phyloP scores from a whole-genome alignment of 2,113 vertebrate species.

The Petrocephalus microphthalmus region DNA sequence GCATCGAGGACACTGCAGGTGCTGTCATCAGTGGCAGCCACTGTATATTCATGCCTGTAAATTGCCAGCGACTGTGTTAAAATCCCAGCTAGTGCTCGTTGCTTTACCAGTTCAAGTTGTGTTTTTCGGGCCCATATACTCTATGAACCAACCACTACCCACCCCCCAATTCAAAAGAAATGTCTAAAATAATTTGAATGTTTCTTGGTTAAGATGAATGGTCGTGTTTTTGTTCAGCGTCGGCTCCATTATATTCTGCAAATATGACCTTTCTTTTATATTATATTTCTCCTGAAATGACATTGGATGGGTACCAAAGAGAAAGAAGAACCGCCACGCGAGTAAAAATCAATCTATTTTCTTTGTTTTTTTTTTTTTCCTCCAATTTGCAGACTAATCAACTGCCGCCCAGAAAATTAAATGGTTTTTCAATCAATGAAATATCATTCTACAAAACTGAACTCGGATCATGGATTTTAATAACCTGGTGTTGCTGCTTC shows the following conservation, averaged over 20 bases:
- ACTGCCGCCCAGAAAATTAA: conserved; percentile 12
- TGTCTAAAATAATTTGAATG: background rate
- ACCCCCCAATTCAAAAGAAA: background rate
- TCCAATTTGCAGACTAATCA: conserved; percentile 14
- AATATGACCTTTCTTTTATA: background rate
- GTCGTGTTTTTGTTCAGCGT: background rate
- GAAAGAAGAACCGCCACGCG: background rate
- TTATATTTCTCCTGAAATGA: background rate
- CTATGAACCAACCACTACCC: background rate
- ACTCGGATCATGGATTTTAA: background rate
- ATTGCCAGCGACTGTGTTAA: background rate
- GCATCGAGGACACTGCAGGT: background rate
- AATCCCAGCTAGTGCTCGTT: background rate
- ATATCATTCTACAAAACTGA: conserved; percentile 10
- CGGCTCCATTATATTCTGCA: background rate
- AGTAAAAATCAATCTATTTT: conserved; percentile 17
- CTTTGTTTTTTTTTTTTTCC: conserved; percentile 10
- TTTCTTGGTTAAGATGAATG: background rate
- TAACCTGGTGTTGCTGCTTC: conserved; percentile 5
- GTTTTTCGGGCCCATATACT: background rate
- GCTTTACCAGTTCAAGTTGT: background rate
- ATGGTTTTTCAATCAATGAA: conserved; percentile 23
- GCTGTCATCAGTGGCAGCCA: background rate
- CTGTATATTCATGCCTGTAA: background rate
- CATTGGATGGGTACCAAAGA: background rate